phyloP scores from a whole-genome alignment of 1,140 invertebrate species.

The Pogonomyrmex californicus region DNA sequence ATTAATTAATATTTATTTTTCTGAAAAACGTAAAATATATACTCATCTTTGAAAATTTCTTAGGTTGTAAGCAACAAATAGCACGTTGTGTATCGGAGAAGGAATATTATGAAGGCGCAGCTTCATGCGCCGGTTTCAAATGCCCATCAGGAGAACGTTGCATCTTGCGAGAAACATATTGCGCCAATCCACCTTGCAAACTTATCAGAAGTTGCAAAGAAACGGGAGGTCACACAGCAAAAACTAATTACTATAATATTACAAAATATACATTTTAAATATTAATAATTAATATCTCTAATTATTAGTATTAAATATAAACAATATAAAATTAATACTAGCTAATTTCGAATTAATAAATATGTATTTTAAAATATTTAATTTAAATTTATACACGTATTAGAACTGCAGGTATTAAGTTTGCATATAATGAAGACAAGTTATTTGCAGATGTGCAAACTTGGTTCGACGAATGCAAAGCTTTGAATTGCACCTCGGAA shows the following conservation, averaged over 20 bases:
- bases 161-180: constrained; percentile 78
- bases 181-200: constrained; percentile 78
- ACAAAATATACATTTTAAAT: background rate
- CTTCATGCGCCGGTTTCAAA: constrained; percentile 74
- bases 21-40: background rate
- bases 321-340: background rate
- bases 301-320: background rate
- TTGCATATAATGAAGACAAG: background rate
- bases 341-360: constrained; percentile 8
- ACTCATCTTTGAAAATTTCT: background rate
- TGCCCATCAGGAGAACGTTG: constrained; percentile 77
- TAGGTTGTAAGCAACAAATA: constrained; percentile 75
- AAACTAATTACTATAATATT: background rate
- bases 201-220: constrained; percentile 77
- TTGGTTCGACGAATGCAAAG: constrained; percentile 76
- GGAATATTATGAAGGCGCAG: constrained; percentile 75
- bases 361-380: background rate
- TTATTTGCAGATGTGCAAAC: constrained; percentile 71
- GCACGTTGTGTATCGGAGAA: constrained; percentile 77
- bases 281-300: background rate
- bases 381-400: background rate
- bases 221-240: constrained; percentile 68
- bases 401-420: background rate
- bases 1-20: background rate
- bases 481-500: constrained; percentile 77